Evolutionary conservation across 2,888 invertebrate species (phyloP).

Genomic region (Lithophane leautieri): DNA sequence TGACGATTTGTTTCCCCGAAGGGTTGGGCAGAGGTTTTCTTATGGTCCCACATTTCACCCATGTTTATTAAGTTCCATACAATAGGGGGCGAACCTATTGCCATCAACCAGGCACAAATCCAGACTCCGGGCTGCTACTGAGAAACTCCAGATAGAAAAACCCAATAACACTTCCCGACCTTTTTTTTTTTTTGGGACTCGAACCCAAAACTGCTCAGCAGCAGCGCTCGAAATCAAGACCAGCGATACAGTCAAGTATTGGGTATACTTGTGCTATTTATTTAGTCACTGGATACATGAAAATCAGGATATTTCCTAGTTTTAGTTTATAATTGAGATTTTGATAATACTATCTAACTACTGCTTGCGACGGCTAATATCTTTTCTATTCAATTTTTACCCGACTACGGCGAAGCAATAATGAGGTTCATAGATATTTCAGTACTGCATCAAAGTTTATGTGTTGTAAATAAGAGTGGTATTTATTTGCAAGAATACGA

Average conservation of each 20-base stretch:
- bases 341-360: too few species aligned
- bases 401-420: too few species aligned
- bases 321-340: background rate
- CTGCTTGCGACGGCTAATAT: background rate
- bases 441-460: background rate
- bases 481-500: background rate
- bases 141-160: background rate
- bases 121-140: background rate
- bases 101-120: background rate
- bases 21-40: background rate
- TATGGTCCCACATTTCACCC: background rate
- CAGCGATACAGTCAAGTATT: background rate
- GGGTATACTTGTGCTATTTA: background rate
- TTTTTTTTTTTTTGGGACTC: too few species aligned
- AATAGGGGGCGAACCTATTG: background rate
- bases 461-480: background rate
- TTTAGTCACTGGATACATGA: background rate
- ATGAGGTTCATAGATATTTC: too few species aligned
- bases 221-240: background rate
- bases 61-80: background rate
- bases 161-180: background rate
- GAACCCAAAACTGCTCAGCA: background rate
- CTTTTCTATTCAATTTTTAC: background rate
- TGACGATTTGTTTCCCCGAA: background rate
- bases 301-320: too few species aligned